Percentiles rank a stretch among this genome's conserved stretches.
These are phyloP conservation scores for Phaethornis superciliosus DNA, from an alignment of 2,113 vertebrate genomes.

Conservation along the genomic window DNA sequence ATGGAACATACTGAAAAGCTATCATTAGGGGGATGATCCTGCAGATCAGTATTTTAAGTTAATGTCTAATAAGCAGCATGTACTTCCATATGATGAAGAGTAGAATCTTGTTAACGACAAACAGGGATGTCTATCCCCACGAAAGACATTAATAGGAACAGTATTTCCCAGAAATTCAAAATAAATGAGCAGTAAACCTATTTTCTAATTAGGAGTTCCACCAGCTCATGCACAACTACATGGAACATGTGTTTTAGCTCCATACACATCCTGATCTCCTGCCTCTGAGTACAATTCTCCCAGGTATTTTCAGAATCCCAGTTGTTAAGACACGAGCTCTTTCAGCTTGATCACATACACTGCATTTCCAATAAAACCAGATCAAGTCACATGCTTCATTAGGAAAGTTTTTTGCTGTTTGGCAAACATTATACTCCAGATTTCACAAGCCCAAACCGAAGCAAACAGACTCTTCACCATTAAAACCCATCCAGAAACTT, in stretches of 20 bases:
- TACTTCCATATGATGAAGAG: neutral
- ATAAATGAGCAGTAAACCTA: neutral
- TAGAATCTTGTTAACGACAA: neutral
- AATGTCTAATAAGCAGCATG: neutral
- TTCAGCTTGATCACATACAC: fast-evolving
- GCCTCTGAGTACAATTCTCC: neutral
- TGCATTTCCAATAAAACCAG: neutral
- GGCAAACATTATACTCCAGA: neutral
- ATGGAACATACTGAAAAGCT: neutral
- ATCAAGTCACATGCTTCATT: neutral
- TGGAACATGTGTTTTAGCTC: neutral
- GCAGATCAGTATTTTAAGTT: neutral
- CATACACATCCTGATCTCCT: neutral
- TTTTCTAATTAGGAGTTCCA: neutral
- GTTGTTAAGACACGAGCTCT: neutral
- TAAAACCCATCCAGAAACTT: neutral
- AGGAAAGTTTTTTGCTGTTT: neutral
- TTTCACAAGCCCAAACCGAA: neutral
- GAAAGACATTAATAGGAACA: neutral
- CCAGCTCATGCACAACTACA: neutral
- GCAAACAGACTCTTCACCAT: neutral
- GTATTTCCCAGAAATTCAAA: neutral
- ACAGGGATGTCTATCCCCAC: neutral
- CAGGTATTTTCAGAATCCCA: neutral
- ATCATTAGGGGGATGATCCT: neutral